Conservation (phyloP, 1,140 invertebrate species). For the Linepithema humile region DNA sequence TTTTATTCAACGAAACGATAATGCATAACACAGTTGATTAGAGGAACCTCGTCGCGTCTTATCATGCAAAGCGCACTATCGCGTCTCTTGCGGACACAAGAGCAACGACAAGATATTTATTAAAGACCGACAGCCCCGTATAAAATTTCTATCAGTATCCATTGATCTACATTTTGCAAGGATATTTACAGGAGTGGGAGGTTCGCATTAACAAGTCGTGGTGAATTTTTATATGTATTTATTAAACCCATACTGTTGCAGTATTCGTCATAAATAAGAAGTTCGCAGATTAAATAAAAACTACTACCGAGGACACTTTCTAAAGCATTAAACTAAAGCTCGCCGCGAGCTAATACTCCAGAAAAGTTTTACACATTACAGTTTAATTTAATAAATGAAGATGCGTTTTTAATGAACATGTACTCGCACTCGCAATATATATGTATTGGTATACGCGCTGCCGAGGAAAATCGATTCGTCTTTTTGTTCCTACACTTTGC, state of each 20-base stretch:
- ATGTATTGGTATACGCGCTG: constrained; percentile 7
- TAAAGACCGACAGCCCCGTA: no score
- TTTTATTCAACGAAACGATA: constrained; percentile 32
- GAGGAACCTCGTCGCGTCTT: no score
- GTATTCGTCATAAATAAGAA: constrained; percentile 79
- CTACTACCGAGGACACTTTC: constrained; percentile 71
- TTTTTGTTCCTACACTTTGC: constrained; percentile 41
- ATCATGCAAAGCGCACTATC: no score
- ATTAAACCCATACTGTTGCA: constrained; percentile 77
- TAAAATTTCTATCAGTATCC: no score
- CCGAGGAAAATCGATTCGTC: constrained; percentile 24
- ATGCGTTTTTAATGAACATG: constrained; percentile 72
- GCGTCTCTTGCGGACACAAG: no score
- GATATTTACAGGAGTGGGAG: background rate
- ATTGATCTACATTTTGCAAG: no score
- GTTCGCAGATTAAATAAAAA: constrained; percentile 79
- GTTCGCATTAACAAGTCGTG: constrained; percentile 21
- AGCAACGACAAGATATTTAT: no score
- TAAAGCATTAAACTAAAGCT: constrained; percentile 75
- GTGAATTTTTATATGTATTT: constrained; percentile 72
- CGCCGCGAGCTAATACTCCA: constrained; percentile 75
- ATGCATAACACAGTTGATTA: background rate
- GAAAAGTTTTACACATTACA: constrained; percentile 73
- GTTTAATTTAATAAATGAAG: constrained; percentile 72
- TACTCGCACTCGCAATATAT: constrained; percentile 55